Evolutionary conservation across 2,113 vertebrate genomes (phyloP), one percentile per base, ranked within the genome.

Genomic region (Toxotes jaculatrix): DNA sequence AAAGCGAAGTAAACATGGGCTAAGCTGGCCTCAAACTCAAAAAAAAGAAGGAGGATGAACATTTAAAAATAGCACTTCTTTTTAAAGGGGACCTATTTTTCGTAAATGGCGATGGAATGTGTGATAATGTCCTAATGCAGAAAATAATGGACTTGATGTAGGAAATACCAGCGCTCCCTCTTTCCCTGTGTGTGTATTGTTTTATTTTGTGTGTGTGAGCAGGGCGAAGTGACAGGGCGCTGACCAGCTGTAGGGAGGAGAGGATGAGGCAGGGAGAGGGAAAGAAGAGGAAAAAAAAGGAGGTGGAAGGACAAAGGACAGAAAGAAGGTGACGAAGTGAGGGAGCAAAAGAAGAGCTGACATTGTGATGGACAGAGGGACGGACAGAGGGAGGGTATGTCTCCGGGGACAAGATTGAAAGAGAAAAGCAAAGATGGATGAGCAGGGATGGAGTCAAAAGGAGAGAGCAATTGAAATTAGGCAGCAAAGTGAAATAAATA

Each of bases 221-320:
- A 5, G 60, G 27, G 8, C 8, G 32, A 59, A 53, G 61, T 57
- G 65, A 67, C 34, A 31, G 1, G 43, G 40, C 9, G 38, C 45
- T 66, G 69, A 82, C 75, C 88, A 93, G 88, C 85, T 90, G 91
- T 74, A 86, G 56, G 64, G 74, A 85, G 59, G 82, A 68, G 63
- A 78, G 74, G 34, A 67, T 51, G 64, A 79, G 49, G 14, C 51
- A 36, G 16, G 14, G 47, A 63, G 59, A 53, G 38, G 65, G 5
- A 57, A 68, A 60, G 68, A 69, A 23, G 31, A 45, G 73, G 77
- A 17, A 51, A 73, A 77, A 76, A 47, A 61, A 77, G 80, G 74
- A 68, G 57, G 55, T 47, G 72, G 34, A 55, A 5, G 84, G 78
- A 81, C 85, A 85, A 82, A 88, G 64, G 61, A 78, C 49, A 85